Conservation (phyloP, 1,140 invertebrate species). For the Hypothenemus hampei region DNA sequence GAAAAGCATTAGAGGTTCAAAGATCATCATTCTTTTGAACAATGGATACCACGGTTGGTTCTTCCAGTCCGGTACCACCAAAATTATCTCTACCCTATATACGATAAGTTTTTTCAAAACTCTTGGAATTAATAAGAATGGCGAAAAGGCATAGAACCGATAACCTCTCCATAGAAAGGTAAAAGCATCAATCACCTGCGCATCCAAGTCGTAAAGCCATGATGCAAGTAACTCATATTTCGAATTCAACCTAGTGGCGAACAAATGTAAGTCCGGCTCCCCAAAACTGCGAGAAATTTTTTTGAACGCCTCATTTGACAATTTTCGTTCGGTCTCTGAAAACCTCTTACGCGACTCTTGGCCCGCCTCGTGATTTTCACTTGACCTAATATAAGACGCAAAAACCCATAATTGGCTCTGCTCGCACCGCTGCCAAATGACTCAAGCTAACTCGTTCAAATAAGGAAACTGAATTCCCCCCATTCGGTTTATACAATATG, state of each 20-base stretch:
- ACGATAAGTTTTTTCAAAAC: no score
- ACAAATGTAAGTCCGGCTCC: not conserved
- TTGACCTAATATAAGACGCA: conserved; percentile 30
- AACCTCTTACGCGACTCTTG: conserved; percentile 2
- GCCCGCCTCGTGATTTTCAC: conserved; percentile 29
- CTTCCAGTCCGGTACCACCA: no score
- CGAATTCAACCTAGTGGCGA: not conserved
- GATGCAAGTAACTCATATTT: no score
- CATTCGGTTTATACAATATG: not conserved
- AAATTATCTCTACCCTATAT: no score
- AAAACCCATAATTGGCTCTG: conserved; percentile 26
- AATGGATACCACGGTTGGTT: no score
- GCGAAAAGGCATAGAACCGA: no score
- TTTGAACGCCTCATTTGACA: not conserved
- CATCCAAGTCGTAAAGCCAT: no score
- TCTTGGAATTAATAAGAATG: no score
- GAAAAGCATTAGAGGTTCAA: no score
- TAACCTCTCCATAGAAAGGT: no score
- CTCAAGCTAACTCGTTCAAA: not conserved
- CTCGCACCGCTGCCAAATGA: conserved; percentile 34
- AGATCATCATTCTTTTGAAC: no score
- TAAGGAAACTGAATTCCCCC: not conserved
- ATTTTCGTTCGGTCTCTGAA: not conserved
- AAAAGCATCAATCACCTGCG: no score
- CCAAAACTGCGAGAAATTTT: not conserved